Base-by-base conservation (phyloP, 1,140 invertebrate genomes). In the Conopomorpha cramerella region DNA sequence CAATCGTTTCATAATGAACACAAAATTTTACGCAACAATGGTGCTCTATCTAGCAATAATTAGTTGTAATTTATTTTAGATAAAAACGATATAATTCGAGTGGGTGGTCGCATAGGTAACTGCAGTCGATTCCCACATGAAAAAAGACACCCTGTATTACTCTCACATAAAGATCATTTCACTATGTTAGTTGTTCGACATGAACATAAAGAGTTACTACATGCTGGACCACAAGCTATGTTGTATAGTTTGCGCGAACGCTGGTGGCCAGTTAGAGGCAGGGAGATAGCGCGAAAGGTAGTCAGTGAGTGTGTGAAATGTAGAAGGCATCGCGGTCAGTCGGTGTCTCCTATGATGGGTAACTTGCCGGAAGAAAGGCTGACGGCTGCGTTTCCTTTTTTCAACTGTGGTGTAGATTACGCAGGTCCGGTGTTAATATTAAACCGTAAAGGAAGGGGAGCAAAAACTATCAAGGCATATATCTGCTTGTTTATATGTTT, bases 121-220 rank as follows among this genome's bases (percentile, higher is more conserved):
- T n/a, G n/a, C n/a, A n/a, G n/a, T n/a, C n/a, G n/a, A n/a, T n/a
- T n/a, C n/a, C n/a, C n/a, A n/a, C n/a, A 15, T 31, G 14, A 14
- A 3, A 31, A 31, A 16, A 31, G 11, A 16, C 30, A 31, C 11
- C 30, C 30, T 6, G 15, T 31, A 7, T 15, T 31, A 16, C 6
- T 31, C 4, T 31, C 12, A 6, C 3, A 4, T 16, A 31, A 31
- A 15, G 13, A 31, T 31, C 15, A 33, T 33, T 33, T 33, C 17
- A 8, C 31, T 7, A 8, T 19, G 2, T 33, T 33, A 10, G 17
- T 17, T 7, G 17, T 33, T 11, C 3, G 31, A 19, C 6, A 18
- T 19, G 16, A 18, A 12, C 31, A 33, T 33, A 33, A 33, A 33
- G 16, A 11, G 17, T 33, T 33, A 18, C 11, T 33, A 8, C 31